phyloP scores from a whole-genome alignment of 1,140 invertebrate species.

The Linepithema humile region DNA sequence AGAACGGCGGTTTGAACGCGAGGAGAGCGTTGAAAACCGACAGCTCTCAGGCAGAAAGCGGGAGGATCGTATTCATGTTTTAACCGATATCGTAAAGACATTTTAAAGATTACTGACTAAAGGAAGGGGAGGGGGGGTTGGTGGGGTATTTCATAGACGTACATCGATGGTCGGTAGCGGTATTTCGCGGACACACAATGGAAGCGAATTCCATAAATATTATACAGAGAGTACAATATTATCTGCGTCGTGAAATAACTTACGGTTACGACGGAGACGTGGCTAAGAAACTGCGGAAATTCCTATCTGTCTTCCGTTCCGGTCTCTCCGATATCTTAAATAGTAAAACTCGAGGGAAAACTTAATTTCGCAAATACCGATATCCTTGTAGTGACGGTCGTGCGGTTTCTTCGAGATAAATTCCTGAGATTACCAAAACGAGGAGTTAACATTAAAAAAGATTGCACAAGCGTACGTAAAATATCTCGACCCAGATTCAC shows the following conservation, averaged over 20 bases:
- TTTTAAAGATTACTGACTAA: slow-evolving; percentile 44
- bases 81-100: slow-evolving; percentile 48
- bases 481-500: background rate
- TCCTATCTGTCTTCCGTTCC: slow-evolving; percentile 32
- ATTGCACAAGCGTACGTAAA: slow-evolving; percentile 13
- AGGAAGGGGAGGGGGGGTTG: too few relatives aligned
- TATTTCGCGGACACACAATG: slow-evolving; percentile 46
- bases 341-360: slow-evolving; percentile 41
- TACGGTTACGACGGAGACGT: slow-evolving; percentile 47
- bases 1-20: background rate
- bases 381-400: slow-evolving; percentile 17
- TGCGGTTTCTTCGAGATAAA: slow-evolving; percentile 49
- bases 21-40: background rate
- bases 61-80: slow-evolving; percentile 12
- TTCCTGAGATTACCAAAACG: slow-evolving; percentile 39
- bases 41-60: background rate
- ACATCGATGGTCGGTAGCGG: background rate
- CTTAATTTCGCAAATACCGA: slow-evolving; percentile 53
- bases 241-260: slow-evolving; percentile 49
- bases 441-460: background rate
- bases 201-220: slow-evolving; percentile 55
- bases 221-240: slow-evolving; percentile 43
- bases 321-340: slow-evolving; percentile 40
- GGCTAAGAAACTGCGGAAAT: slow-evolving; percentile 50
- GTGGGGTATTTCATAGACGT: slow-evolving; percentile 34